Evolutionary conservation across 2,888 invertebrate genomes (phyloP).

Genomic region (Caenorhabditis sp.): DNA sequence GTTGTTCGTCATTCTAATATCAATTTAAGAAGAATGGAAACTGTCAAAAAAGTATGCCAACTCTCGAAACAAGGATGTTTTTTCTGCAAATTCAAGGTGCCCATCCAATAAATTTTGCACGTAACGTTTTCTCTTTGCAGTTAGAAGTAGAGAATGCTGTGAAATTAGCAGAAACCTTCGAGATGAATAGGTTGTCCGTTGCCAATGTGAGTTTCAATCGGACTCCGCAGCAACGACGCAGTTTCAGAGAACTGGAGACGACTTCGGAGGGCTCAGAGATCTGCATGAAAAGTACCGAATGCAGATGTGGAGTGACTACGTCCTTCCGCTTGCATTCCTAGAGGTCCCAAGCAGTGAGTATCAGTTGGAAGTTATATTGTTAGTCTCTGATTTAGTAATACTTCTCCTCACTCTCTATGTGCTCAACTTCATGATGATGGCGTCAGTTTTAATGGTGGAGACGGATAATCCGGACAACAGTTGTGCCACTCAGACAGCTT

Average conservation of each 20-base stretch:
- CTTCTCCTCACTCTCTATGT: background rate
- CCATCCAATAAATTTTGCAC: too few species aligned
- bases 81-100: too few species aligned
- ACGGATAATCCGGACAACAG: background rate
- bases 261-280: background rate
- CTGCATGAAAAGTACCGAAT: slow-evolving; percentile 29
- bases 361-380: background rate
- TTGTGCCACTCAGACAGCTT: background rate
- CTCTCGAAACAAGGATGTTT: too few species aligned
- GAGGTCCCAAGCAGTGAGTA: slow-evolving; percentile 20
- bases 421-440: background rate
- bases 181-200: background rate
- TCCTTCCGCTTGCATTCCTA: slow-evolving; percentile 13
- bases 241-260: slow-evolving; percentile 8
- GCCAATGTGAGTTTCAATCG: slow-evolving; percentile 1
- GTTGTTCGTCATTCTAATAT: too few species aligned
- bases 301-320: slow-evolving; percentile 22
- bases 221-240: background rate
- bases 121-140: too few species aligned
- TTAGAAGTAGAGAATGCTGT: background rate
- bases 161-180: background rate
- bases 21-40: too few species aligned
- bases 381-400: background rate
- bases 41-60: too few species aligned
- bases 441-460: slow-evolving; percentile 4